Percentiles rank a stretch among this genome's conserved stretches.
These are phyloP conservation scores for Nestor notabilis DNA, from an alignment of 2,113 vertebrate species.

Conservation along the genomic window DNA sequence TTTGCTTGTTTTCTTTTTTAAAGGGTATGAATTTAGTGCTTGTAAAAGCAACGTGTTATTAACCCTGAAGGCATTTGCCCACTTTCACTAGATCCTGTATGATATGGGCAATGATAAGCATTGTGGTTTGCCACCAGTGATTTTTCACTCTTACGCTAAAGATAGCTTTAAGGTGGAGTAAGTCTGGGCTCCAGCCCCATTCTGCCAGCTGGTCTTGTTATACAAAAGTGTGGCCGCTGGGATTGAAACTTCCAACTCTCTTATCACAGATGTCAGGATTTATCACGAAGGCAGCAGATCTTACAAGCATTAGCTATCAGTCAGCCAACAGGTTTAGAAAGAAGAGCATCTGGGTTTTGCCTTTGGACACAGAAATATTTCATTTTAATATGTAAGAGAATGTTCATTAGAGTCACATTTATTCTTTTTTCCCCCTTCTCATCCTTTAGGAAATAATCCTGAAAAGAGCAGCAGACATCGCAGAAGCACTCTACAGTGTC, in stretches of 20 bases:
- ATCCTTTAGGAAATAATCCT: conserved; percentile 91
- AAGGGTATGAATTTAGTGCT: conserved; percentile 8
- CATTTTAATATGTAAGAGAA: neutral
- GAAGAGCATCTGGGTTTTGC: neutral
- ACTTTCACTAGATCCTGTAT: neutral
- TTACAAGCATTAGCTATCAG: neutral
- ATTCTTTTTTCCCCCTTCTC: neutral
- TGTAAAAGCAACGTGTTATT: neutral
- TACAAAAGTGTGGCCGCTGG: neutral
- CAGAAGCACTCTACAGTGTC: conserved; percentile 97
- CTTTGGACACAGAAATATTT: neutral
- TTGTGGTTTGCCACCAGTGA: neutral
- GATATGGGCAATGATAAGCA: neutral
- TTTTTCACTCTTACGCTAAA: neutral
- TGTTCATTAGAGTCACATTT: neutral
- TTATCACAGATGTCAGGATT: neutral
- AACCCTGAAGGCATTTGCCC: neutral
- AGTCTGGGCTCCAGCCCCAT: neutral
- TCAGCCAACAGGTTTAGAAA: neutral
- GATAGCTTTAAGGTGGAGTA: neutral
- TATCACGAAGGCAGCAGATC: neutral
- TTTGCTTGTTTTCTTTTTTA: neutral
- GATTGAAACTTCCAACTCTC: neutral
- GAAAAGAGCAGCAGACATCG: conserved; percentile 96
- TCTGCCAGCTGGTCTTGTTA: neutral